These are phyloP conservation scores for Trissolcus basalis DNA, from an alignment of 1,140 invertebrate genomes.

Conservation along the genomic window DNA sequence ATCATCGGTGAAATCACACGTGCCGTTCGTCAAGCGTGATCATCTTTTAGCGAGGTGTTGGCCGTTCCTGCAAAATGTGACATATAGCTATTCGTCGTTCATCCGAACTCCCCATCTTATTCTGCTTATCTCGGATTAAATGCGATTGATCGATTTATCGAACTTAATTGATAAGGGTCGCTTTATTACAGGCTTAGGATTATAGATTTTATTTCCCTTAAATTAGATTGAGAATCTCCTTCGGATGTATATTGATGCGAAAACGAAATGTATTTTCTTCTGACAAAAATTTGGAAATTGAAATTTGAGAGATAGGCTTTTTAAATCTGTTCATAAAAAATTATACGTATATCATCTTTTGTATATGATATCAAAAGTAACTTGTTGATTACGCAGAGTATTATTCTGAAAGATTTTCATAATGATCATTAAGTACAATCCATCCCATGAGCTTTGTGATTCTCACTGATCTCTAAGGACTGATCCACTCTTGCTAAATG, in stretches of 20 bases:
- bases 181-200: conserved; percentile 44
- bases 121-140: conserved; percentile 46
- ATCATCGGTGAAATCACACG: conserved; percentile 64
- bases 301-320: too few species aligned
- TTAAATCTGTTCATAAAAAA: too few species aligned
- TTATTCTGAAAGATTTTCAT: conserved; percentile 15
- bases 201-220: conserved; percentile 14
- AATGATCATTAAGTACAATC: conserved; percentile 63
- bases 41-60: conserved; percentile 50
- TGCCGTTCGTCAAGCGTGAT: conserved; percentile 62
- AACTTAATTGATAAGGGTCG: conserved; percentile 48
- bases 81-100: conserved; percentile 52
- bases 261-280: too few species aligned
- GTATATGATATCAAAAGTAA: too few species aligned
- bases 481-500: conserved; percentile 54
- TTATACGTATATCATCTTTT: too few species aligned
- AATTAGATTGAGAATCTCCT: conserved; percentile 10
- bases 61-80: conserved; percentile 48
- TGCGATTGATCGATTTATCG: conserved; percentile 52
- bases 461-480: conserved; percentile 59
- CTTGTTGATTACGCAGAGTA: background rate
- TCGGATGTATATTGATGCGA: background rate
- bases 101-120: conserved; percentile 26
- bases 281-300: too few species aligned
- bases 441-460: conserved; percentile 61